Conservation (phyloP, 1,140 invertebrate species). For the Notospermus geniculatus region DNA sequence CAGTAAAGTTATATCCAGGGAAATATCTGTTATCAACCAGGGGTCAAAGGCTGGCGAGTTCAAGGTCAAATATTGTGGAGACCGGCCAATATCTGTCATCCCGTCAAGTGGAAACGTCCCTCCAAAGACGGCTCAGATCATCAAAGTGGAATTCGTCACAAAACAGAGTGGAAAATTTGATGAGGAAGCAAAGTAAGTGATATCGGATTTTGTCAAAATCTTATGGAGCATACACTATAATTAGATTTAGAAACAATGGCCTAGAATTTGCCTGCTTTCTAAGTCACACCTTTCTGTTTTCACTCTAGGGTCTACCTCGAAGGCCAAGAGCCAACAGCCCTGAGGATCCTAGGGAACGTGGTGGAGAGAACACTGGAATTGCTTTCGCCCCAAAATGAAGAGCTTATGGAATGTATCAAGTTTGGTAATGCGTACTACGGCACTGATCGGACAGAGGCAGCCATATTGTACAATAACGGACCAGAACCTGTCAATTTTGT, state of each 20-base stretch:
- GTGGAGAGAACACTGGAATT: slow-evolving; percentile 46
- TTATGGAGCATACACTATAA: neutral
- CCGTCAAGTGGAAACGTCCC: slow-evolving; percentile 45
- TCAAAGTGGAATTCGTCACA: slow-evolving; percentile 54
- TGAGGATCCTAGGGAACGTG: slow-evolving; percentile 42
- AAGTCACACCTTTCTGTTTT: no score
- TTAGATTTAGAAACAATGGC: neutral
- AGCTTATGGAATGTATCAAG: slow-evolving; percentile 45
- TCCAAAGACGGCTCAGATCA: slow-evolving; percentile 43
- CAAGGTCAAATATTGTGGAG: slow-evolving; percentile 48
- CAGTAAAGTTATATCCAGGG: slow-evolving; percentile 47
- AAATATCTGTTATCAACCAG: slow-evolving; percentile 46
- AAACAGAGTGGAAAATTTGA: slow-evolving; percentile 44
- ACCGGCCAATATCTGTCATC: slow-evolving; percentile 47
- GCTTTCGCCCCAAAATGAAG: slow-evolving; percentile 34
- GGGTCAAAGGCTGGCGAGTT: slow-evolving; percentile 51
- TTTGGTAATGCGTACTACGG: slow-evolving; percentile 56
- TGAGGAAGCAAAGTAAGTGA: slow-evolving; percentile 42
- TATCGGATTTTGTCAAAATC: no score
- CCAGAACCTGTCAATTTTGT: slow-evolving; percentile 54
- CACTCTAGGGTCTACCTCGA: slow-evolving; percentile 48
- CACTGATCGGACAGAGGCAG: slow-evolving; percentile 48
- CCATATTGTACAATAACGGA: slow-evolving; percentile 51
- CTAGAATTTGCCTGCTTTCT: no score
- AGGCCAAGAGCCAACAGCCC: slow-evolving; percentile 29